A percentile compares a stretch with the other conserved stretches of the same genome.
Conservation (phyloP, 2,888 invertebrate genomes). For the Chloroclysta siterata region DNA sequence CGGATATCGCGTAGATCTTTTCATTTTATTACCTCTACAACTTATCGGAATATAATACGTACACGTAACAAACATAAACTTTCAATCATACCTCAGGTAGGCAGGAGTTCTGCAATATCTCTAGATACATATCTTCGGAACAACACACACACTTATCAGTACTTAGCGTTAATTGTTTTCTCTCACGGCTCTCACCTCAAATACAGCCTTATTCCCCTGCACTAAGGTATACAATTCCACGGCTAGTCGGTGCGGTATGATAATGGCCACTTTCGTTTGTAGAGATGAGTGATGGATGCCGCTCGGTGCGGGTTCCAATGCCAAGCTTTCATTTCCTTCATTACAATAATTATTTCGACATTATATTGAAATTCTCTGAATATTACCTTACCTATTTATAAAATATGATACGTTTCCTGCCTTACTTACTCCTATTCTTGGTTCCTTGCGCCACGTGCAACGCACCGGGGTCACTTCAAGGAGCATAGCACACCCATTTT, state of each 20-base stretch:
- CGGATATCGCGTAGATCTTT: no score
- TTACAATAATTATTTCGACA: neutral
- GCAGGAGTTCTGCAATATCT: neutral
- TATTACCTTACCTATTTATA: neutral
- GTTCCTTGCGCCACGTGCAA: no score
- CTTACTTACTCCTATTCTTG: no score
- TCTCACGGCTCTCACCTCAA: neutral
- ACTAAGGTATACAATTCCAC: neutral
- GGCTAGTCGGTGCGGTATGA: neutral
- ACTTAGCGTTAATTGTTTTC: slow-evolving; percentile 7
- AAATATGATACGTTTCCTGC: no score
- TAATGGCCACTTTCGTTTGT: slow-evolving; percentile 11
- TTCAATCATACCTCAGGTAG: neutral
- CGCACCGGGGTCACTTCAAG: no score
- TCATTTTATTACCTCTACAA: neutral
- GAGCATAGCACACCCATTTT: no score
- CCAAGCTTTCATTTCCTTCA: slow-evolving; percentile 13
- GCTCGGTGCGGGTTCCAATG: neutral
- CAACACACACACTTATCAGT: slow-evolving; percentile 8
- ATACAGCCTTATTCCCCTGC: neutral
- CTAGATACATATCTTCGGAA: neutral
- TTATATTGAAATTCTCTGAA: neutral
- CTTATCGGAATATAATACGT: neutral
- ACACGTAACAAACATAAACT: neutral
- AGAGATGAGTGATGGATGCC: slow-evolving; percentile 13